These are phyloP conservation scores for Gyrodactylus salaris DNA, from an alignment of 1,140 invertebrate genomes.

Conservation along the genomic window DNA sequence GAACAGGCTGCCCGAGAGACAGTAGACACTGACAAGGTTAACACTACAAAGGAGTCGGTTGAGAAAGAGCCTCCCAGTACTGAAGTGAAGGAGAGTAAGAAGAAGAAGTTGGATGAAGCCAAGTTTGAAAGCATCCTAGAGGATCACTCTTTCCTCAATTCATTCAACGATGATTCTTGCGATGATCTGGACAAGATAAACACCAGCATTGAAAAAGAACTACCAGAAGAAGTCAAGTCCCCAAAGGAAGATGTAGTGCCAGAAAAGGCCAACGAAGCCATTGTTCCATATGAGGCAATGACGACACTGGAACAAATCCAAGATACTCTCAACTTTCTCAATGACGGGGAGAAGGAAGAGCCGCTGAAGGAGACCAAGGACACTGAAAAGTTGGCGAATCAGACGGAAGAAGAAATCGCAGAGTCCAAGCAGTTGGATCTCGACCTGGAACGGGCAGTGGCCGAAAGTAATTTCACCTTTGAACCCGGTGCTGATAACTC, in stretches of 20 bases:
- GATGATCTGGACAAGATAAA: background rate
- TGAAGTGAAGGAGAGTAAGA: background rate
- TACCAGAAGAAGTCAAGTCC: background rate
- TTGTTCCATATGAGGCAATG: background rate
- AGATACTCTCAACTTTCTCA: background rate
- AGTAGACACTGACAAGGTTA: no score
- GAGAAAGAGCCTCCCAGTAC: background rate
- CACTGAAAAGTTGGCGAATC: background rate
- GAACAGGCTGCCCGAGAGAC: background rate
- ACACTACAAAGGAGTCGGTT: background rate
- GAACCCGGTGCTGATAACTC: background rate
- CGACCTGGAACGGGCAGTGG: background rate
- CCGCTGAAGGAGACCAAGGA: background rate
- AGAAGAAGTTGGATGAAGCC: background rate
- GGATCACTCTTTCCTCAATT: background rate
- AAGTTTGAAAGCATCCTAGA: background rate
- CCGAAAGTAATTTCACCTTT: background rate
- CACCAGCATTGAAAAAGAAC: background rate
- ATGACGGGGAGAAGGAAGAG: background rate
- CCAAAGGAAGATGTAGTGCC: background rate
- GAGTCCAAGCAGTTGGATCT: background rate
- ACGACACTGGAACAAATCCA: background rate
- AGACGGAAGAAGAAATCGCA: background rate
- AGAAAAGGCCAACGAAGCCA: background rate
- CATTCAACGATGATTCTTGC: background rate